Conservation (phyloP, 2,888 invertebrate genomes). For the Eumerus sabulonum region DNA sequence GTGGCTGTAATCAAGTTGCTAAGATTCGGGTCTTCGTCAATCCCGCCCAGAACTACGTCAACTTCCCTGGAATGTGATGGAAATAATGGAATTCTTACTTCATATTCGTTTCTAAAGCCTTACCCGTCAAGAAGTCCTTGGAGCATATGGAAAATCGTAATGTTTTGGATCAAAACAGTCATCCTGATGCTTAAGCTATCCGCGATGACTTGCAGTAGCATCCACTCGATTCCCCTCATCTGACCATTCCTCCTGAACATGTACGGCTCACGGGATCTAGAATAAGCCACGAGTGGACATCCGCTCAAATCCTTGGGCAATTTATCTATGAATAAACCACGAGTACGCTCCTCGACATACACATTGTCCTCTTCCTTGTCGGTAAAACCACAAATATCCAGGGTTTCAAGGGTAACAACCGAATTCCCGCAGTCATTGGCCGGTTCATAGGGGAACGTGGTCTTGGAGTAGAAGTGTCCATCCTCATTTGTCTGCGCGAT, state of each 20-base stretch:
- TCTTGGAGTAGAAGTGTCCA: constrained; percentile 72
- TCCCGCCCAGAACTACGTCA: constrained; percentile 77
- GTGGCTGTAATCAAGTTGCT: constrained; percentile 75
- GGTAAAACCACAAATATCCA: constrained; percentile 74
- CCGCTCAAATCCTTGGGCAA: constrained; percentile 76
- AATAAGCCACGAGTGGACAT: constrained; percentile 75
- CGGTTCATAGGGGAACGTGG: constrained; percentile 77
- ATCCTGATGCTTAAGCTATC: constrained; percentile 74
- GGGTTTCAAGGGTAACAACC: constrained; percentile 72
- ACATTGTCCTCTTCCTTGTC: constrained; percentile 36
- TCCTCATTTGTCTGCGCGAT: constrained; percentile 74
- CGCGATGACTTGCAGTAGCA: constrained; percentile 75
- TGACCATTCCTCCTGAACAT: constrained; percentile 70
- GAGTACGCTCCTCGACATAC: constrained; percentile 70
- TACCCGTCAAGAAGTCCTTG: constrained; percentile 76
- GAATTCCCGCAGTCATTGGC: constrained; percentile 76
- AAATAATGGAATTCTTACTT: constrained; percentile 2
- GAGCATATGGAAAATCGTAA: constrained; percentile 74
- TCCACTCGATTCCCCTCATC: constrained; percentile 75
- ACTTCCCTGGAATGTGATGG: constrained; percentile 70
- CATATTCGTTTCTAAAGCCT: constrained; percentile 25
- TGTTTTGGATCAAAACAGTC: constrained; percentile 73
- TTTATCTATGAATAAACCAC: constrained; percentile 74
- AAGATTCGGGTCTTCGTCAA: constrained; percentile 76
- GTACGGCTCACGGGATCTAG: constrained; percentile 77